Evolutionary conservation across 2,113 vertebrate genomes (phyloP), one percentile per base, ranked within the genome.

Genomic region (Crotalus tigris): DNA sequence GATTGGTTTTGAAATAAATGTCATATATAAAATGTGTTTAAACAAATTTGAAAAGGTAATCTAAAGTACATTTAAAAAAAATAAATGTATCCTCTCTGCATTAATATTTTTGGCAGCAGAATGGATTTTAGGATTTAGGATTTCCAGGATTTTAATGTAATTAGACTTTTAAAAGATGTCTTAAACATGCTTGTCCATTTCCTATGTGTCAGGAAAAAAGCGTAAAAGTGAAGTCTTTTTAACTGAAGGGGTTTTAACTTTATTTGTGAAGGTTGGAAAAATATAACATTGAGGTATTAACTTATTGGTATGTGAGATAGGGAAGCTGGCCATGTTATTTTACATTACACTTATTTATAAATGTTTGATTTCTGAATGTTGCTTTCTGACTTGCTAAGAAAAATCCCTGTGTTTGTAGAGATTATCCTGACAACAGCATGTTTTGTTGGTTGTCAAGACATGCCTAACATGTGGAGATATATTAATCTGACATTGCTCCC

Each of bases 371-470:
- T 96, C 94, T 96, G 55, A 96, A 93, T 96, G 96, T 97, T 98
- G 96, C 96, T 97, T 97, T 96, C 95, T 96, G 96, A 96, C 96
- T 97, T 96, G 95, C 93, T 95, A 95, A 97, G 94, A 94, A 97
- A 95, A 95, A 96, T 95, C 94, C 95, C 93, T 92, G 69, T 97
- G 97, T 98, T 98, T 97, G 97, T 95, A 97, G 97, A 98, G 97
- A 97, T 98, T 98, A 97, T 96, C 96, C 94, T 97, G 97, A 97
- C 98, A 97, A 96, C 97, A 97, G 88, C 96, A 95, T 96, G 96
- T 97, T 96, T 95, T 97, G 97, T 97, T 97, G 97, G 89, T 97
- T 98, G 98, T 98, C 98, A 98, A 95, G 97, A 90, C 96, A 92
- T 96, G 97, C 97, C 97, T 97, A 97, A 96, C 92, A 51, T 95